A percentile compares a stretch with the other conserved stretches of the same genome.
These are phyloP conservation scores for Prunella himalayana DNA, from an alignment of 2,113 vertebrate species.

Conservation along the genomic window DNA sequence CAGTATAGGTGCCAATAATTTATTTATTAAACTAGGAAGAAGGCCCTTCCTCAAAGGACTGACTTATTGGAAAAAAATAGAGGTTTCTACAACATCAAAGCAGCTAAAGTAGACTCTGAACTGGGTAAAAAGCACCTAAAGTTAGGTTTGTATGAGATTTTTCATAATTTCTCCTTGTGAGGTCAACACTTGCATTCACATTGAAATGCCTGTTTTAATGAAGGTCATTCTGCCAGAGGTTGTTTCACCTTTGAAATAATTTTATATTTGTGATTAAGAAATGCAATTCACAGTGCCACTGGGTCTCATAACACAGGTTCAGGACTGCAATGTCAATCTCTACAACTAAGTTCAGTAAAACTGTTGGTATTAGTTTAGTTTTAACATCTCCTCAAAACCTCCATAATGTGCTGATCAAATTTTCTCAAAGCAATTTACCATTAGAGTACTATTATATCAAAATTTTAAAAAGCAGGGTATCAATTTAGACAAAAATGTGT, in stretches of 20 bases:
- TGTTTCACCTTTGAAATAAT: background rate
- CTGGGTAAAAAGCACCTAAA: background rate
- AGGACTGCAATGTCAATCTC: background rate
- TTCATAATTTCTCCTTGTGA: background rate
- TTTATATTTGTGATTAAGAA: background rate
- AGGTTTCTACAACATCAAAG: background rate
- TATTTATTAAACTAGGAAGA: background rate
- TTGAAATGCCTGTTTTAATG: background rate
- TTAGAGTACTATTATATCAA: background rate
- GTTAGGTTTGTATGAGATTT: background rate
- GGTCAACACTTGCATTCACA: background rate
- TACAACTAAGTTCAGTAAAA: background rate
- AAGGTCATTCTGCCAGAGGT: background rate
- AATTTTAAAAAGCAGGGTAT: background rate
- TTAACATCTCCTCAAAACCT: background rate
- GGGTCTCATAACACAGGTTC: background rate
- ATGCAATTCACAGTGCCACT: background rate
- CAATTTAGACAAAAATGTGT: conserved; percentile 21
- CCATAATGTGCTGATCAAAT: background rate
- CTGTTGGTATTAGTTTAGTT: background rate
- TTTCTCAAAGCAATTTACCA: background rate
- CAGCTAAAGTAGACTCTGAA: background rate
- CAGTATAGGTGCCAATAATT: background rate
- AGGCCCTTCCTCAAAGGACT: background rate
- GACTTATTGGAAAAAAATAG: background rate